Evolutionary conservation across 2,113 vertebrate genomes (phyloP).

Genomic region (Oenanthe melanoleuca): DNA sequence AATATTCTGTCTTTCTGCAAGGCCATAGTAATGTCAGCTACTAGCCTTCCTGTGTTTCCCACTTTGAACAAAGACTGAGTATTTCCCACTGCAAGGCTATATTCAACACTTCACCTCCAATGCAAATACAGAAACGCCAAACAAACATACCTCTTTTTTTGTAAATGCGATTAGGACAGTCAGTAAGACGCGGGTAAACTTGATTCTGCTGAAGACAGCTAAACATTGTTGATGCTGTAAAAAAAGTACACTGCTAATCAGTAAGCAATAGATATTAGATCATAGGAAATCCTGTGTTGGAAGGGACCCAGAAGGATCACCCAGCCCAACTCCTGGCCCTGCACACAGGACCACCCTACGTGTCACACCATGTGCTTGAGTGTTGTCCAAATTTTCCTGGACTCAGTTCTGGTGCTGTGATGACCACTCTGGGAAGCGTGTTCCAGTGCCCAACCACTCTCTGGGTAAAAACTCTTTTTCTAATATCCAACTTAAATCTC

Average conservation of each 20-base stretch:
- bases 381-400: background rate
- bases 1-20: background rate
- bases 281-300: background rate
- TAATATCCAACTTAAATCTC: background rate
- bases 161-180: conserved; percentile 93
- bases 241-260: conserved; percentile 17
- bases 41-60: background rate
- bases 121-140: background rate
- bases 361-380: background rate
- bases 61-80: background rate
- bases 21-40: background rate
- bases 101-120: background rate
- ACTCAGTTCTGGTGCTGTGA: background rate
- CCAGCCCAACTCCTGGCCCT: background rate
- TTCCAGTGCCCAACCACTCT: background rate
- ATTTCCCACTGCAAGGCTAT: background rate
- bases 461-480: background rate
- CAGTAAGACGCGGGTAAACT: conserved; percentile 89
- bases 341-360: background rate
- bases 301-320: background rate
- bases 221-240: conserved; percentile 90
- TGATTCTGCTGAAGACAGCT: conserved; percentile 93
- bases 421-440: background rate
- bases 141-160: conserved; percentile 87
- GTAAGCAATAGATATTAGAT: background rate